phyloP scores from a whole-genome alignment of 2,113 vertebrate genomes.

The Megaleporinus macrocephalus region DNA sequence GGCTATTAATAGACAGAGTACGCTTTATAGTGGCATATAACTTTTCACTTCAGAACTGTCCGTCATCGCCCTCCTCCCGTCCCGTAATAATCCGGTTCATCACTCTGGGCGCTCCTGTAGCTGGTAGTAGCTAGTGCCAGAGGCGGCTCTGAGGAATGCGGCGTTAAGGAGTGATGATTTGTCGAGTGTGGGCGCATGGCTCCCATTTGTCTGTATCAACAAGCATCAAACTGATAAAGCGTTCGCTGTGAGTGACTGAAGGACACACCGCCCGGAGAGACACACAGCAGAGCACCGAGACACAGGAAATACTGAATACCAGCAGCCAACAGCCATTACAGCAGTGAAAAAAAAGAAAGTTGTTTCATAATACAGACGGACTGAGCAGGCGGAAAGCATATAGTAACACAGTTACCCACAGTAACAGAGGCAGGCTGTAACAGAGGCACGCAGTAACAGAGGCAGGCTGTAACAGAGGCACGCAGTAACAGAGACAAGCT shows the following conservation, averaged over 20 bases:
- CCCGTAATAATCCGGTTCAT: not conserved
- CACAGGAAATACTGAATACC: conserved; percentile 36
- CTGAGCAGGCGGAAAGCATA: not conserved
- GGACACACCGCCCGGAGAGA: not conserved
- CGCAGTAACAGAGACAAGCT: no score
- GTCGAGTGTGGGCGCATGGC: not conserved
- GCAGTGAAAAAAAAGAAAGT: not conserved
- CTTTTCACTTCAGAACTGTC: conserved; percentile 2
- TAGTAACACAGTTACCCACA: not conserved
- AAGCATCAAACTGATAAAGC: conserved; percentile 13
- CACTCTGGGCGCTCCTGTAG: conserved; percentile 2
- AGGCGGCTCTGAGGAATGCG: conserved; percentile 26
- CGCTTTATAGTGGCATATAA: not conserved
- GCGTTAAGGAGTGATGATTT: conserved; percentile 39
- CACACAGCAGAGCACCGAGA: not conserved
- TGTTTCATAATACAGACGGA: not conserved
- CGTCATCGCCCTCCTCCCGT: not conserved
- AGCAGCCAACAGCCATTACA: conserved; percentile 36
- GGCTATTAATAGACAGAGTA: conserved; percentile 6
- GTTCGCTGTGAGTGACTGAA: conserved; percentile 18
- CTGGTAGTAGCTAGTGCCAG: conserved; percentile 10
- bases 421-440: no score
- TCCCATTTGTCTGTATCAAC: conserved; percentile 19
- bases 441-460: no score
- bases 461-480: no score